Evolutionary conservation across 1,140 invertebrate genomes (phyloP).

Genomic region (Dreissena polymorpha): DNA sequence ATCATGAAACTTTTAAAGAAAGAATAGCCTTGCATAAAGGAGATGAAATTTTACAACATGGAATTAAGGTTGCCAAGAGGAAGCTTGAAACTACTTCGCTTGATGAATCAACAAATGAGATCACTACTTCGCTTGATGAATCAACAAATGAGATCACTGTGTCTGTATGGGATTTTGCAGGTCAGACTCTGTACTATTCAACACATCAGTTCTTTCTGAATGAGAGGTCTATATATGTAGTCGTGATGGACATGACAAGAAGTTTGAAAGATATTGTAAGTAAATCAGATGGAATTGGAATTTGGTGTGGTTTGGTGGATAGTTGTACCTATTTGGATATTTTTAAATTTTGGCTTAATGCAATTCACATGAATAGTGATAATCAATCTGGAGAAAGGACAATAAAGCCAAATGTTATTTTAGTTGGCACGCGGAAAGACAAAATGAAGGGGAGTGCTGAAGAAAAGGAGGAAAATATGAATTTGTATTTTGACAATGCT

Average conservation of each 20-base stretch:
- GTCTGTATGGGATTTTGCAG: constrained; percentile 43
- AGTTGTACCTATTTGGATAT: constrained; percentile 35
- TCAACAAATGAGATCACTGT: not conserved
- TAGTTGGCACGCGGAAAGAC: constrained; percentile 38
- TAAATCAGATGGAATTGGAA: constrained; percentile 1
- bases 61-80: not conserved
- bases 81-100: not conserved
- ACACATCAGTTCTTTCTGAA: constrained; percentile 44
- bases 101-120: not conserved
- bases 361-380: constrained; percentile 37
- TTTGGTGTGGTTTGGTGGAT: constrained; percentile 6
- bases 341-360: constrained; percentile 42
- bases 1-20: not conserved
- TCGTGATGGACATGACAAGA: constrained; percentile 33
- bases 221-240: constrained; percentile 32
- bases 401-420: constrained; percentile 21
- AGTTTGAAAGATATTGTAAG: not conserved
- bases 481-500: constrained; percentile 35
- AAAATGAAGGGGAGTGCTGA: constrained; percentile 10
- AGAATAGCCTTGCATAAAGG: not conserved
- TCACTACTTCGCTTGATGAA: not conserved
- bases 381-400: not conserved
- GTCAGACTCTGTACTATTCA: constrained; percentile 41
- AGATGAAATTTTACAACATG: not conserved
- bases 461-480: constrained; percentile 36